These are phyloP conservation scores for Rhinoptilus africanus DNA, from an alignment of 2,113 vertebrate species.

Conservation along the genomic window DNA sequence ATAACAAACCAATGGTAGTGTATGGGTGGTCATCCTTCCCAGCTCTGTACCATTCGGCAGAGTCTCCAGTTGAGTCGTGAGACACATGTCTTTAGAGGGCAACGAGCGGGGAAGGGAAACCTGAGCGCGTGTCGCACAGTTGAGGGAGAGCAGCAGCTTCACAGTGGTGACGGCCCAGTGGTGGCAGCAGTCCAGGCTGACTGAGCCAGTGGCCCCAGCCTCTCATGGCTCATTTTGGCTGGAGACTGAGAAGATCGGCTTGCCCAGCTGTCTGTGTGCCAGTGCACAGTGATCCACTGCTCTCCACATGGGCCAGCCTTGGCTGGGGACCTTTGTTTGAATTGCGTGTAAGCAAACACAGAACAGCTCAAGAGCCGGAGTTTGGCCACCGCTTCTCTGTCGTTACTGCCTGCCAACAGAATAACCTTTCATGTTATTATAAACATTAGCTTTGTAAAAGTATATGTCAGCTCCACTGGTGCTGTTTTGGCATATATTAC, in stretches of 20 bases:
- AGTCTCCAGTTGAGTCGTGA: neutral
- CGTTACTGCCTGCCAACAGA: neutral
- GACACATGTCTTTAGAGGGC: neutral
- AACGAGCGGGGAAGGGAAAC: neutral
- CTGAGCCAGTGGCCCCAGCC: neutral
- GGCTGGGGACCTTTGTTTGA: neutral
- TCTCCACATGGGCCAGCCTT: fast-evolving
- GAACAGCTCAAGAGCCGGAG: neutral
- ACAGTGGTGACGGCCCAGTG: neutral
- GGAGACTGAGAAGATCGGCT: neutral
- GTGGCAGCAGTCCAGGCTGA: neutral
- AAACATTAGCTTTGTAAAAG: neutral
- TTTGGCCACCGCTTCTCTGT: neutral
- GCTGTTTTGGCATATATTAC: neutral
- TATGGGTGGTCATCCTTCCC: neutral
- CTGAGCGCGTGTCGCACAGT: fast-evolving
- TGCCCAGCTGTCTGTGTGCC: neutral
- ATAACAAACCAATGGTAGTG: neutral
- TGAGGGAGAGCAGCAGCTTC: neutral
- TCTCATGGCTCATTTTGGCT: neutral
- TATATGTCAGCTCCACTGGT: neutral
- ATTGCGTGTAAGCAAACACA: neutral
- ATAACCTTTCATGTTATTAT: neutral
- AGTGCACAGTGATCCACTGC: neutral
- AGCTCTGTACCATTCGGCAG: neutral